Percentiles rank a stretch among this genome's conserved stretches.
Evolutionary conservation across 2,888 invertebrate genomes (phyloP).

Genomic region (Melanostoma mellinum): DNA sequence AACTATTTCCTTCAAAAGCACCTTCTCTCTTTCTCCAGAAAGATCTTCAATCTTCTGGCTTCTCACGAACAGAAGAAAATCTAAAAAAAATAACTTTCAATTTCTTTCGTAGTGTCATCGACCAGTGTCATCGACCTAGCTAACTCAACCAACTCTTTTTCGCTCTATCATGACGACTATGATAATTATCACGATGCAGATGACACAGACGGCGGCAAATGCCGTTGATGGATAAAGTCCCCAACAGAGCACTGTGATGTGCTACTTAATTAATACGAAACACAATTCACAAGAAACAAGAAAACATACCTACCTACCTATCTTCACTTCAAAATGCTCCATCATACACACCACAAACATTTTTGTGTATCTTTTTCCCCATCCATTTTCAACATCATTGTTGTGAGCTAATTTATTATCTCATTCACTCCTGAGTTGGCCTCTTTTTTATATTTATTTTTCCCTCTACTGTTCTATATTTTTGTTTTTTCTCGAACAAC

Average conservation of each 20-base stretch:
- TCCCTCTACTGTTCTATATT: constrained; percentile 55
- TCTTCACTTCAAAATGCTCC: constrained; percentile 1
- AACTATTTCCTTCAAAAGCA: not conserved
- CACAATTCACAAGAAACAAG: not conserved
- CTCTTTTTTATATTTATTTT: constrained; percentile 52
- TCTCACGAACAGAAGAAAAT: constrained; percentile 13
- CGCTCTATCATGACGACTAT: constrained; percentile 22
- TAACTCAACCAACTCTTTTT: constrained; percentile 31
- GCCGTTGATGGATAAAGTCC: constrained; percentile 40
- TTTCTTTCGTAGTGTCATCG: constrained; percentile 68
- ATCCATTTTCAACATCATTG: constrained; percentile 45
- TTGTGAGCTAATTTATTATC: constrained; percentile 72
- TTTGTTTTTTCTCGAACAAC: constrained; percentile 54
- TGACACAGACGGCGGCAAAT: constrained; percentile 22
- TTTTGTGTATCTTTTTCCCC: constrained; percentile 17
- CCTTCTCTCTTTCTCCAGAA: constrained; percentile 11
- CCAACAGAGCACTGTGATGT: not conserved
- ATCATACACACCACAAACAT: not conserved
- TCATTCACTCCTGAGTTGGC: constrained; percentile 71
- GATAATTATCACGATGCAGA: constrained; percentile 45
- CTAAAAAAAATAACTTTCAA: constrained; percentile 60
- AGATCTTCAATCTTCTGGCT: constrained; percentile 17
- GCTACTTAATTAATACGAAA: constrained; percentile 35
- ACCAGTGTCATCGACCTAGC: constrained; percentile 69
- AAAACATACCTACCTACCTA: constrained; percentile 14